phyloP scores from a whole-genome alignment of 23 tunicate species.

The Styela plicata region DNA sequence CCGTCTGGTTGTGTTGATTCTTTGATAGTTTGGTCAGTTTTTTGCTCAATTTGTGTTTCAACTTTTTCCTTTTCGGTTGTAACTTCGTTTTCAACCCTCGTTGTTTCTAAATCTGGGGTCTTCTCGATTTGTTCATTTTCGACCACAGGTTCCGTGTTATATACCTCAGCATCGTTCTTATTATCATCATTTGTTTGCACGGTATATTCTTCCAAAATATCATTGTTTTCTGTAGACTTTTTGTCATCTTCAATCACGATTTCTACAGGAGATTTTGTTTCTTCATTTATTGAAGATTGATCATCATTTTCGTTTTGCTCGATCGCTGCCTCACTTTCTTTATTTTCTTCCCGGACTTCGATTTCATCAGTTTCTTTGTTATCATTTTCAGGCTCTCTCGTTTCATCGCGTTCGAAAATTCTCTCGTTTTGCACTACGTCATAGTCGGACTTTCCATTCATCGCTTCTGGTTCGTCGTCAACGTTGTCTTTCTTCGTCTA shows the following conservation, averaged over 20 bases:
- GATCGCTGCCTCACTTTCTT: slow-evolving; percentile 3
- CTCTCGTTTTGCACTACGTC: background rate
- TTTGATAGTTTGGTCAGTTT: background rate
- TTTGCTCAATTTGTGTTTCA: background rate
- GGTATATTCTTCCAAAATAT: background rate
- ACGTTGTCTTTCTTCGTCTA: background rate
- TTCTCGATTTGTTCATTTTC: background rate
- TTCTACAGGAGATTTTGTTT: background rate
- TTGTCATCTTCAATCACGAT: background rate
- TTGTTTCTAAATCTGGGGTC: background rate
- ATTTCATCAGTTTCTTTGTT: background rate
- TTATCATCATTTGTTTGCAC: background rate
- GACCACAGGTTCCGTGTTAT: background rate
- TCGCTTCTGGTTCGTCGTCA: background rate
- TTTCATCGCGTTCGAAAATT: background rate
- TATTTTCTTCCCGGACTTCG: background rate
- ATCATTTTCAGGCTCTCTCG: background rate
- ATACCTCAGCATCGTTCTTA: background rate
- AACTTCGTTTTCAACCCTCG: background rate
- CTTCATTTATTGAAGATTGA: background rate
- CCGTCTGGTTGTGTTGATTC: background rate
- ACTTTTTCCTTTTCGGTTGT: background rate
- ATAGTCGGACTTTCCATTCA: background rate
- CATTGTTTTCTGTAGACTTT: background rate
- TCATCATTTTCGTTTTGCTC: background rate